Evolutionary conservation across 2,113 vertebrate species (phyloP).

Genomic region (Neopipo cinnamomea): DNA sequence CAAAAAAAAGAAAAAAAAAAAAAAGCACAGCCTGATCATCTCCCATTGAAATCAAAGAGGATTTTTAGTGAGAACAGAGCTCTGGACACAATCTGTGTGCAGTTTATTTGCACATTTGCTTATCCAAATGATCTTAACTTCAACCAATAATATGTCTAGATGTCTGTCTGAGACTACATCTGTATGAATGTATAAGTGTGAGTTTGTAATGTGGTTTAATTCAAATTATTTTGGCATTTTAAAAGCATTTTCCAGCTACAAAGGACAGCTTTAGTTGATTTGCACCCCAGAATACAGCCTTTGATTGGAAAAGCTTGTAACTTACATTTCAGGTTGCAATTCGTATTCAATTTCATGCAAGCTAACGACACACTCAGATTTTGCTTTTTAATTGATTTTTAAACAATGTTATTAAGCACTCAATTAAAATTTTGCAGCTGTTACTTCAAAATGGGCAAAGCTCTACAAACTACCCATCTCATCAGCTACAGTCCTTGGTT

Average conservation of each 20-base stretch:
- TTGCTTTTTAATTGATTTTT: conserved; percentile 36
- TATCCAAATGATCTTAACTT: background rate
- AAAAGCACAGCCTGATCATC: background rate
- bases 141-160: background rate
- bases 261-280: conserved; percentile 25
- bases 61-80: conserved; percentile 23
- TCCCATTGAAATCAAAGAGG: conserved; percentile 34
- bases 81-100: conserved; percentile 36
- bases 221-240: background rate
- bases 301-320: conserved; percentile 3
- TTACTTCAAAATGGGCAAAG: conserved; percentile 28
- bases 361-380: background rate
- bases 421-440: conserved; percentile 39
- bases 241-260: conserved; percentile 20
- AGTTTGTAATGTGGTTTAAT: conserved; percentile 54
- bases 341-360: background rate
- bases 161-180: background rate
- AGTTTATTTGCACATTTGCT: conserved; percentile 45
- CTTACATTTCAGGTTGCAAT: conserved; percentile 1
- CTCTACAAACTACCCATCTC: conserved; percentile 5
- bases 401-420: background rate
- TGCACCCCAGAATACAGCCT: background rate
- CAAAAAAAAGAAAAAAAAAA: background rate
- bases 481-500: conserved; percentile 22
- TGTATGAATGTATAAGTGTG: background rate